phyloP scores from a whole-genome alignment of 2,888 invertebrate species.

The Charanyca ferruginea region DNA sequence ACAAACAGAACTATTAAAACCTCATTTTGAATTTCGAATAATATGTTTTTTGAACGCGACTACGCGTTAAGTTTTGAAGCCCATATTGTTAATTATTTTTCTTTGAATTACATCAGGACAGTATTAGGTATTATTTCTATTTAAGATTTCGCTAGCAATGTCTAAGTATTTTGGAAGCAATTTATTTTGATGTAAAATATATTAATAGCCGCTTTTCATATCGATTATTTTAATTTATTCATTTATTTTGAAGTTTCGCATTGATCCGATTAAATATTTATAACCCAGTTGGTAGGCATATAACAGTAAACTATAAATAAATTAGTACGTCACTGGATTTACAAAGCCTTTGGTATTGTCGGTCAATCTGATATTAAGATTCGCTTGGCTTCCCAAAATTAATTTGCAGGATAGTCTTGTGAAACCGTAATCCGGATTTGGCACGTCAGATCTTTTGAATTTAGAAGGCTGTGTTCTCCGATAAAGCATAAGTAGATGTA shows the following conservation, averaged over 20 bases:
- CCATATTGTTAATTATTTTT: neutral
- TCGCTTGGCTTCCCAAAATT: slow-evolving; percentile 28
- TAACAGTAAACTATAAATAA: slow-evolving; percentile 9
- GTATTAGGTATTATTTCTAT: no score
- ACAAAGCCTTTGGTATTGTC: slow-evolving; percentile 5
- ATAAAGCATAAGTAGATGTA: slow-evolving; percentile 18
- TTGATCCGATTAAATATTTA: slow-evolving; percentile 27
- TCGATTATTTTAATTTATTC: slow-evolving; percentile 32
- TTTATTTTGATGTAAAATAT: slow-evolving; percentile 1
- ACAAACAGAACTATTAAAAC: slow-evolving; percentile 13
- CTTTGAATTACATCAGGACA: neutral
- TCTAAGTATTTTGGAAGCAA: slow-evolving; percentile 9
- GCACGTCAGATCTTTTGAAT: slow-evolving; percentile 19
- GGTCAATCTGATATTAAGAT: slow-evolving; percentile 1
- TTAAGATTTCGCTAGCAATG: neutral
- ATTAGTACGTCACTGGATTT: slow-evolving; percentile 1
- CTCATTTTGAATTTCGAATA: slow-evolving; percentile 37
- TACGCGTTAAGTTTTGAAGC: neutral
- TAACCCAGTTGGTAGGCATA: slow-evolving; percentile 13
- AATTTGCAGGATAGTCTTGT: slow-evolving; percentile 5
- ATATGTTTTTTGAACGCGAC: neutral
- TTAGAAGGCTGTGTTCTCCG: slow-evolving; percentile 18
- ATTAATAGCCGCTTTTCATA: neutral
- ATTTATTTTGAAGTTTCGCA: slow-evolving; percentile 34
- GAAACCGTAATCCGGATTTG: slow-evolving; percentile 23